A percentile compares a stretch with the other conserved stretches of the same genome.
These are phyloP conservation scores for Synergus laeviventris DNA, from an alignment of 2,888 invertebrate species.

Conservation along the genomic window DNA sequence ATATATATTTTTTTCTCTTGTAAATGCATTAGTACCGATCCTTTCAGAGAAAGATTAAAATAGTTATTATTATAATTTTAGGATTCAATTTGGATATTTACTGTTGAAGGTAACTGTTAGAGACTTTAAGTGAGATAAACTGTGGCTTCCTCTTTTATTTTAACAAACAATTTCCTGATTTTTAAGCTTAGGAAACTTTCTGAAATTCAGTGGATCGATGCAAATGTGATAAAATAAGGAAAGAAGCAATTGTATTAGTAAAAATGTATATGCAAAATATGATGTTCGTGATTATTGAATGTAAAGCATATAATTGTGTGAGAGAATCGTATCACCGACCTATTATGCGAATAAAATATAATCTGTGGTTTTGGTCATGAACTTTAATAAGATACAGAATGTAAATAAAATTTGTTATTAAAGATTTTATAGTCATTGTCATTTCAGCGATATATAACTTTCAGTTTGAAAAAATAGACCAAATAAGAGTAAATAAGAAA, in stretches of 20 bases:
- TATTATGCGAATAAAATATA: slow-evolving; percentile 27
- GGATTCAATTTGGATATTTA: slow-evolving; percentile 18
- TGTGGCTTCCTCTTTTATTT: not conserved
- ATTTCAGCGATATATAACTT: not conserved
- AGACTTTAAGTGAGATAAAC: not conserved
- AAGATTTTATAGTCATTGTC: slow-evolving; percentile 53
- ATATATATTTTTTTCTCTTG: slow-evolving; percentile 42
- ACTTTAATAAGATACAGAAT: slow-evolving; percentile 65
- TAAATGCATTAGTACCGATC: not conserved
- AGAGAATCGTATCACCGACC: slow-evolving; percentile 30
- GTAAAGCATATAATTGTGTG: slow-evolving; percentile 14
- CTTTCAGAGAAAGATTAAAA: not conserved
- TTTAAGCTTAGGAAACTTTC: not conserved
- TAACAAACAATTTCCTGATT: not conserved
- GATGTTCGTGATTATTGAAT: slow-evolving; percentile 31
- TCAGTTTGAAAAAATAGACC: not conserved
- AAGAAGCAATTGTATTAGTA: slow-evolving; percentile 37
- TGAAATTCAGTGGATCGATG: slow-evolving; percentile 19
- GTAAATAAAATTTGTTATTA: slow-evolving; percentile 74
- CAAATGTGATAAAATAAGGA: slow-evolving; percentile 27
- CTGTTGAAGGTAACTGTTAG: not conserved
- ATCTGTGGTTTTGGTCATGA: slow-evolving; percentile 64
- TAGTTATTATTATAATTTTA: not conserved
- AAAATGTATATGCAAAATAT: slow-evolving; percentile 43
- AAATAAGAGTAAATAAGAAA: not conserved